Evolutionary conservation across 2,797 vertebrate genomes (phyloP).

Genomic region (Falco naumanni): DNA sequence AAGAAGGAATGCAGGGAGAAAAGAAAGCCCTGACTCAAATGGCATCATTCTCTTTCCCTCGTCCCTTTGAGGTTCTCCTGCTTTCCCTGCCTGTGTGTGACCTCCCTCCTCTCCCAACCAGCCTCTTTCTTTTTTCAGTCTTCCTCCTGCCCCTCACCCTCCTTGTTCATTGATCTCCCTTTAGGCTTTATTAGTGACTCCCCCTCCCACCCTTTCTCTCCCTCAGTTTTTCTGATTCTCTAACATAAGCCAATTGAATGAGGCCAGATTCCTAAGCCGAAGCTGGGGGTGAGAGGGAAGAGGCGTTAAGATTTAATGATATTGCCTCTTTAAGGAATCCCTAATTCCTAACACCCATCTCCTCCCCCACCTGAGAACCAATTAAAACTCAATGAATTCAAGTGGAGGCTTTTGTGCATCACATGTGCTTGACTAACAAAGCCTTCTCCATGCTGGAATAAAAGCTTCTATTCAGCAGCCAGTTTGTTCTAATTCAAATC

Average conservation of each 20-base stretch:
- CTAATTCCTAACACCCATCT: conserved; percentile 78
- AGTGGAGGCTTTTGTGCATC: conserved; percentile 84
- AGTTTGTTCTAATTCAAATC: conserved; percentile 80
- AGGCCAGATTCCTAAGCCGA: conserved; percentile 52
- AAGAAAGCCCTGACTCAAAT: conserved; percentile 24
- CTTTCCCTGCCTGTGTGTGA: conserved; percentile 28
- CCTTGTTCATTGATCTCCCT: conserved; percentile 42
- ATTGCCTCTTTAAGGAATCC: conserved; percentile 81
- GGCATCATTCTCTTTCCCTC: conserved; percentile 27
- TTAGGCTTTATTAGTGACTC: conserved; percentile 61
- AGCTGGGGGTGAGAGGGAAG: conserved; percentile 48
- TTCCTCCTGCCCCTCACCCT: conserved; percentile 43
- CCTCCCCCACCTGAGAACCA: conserved; percentile 86
- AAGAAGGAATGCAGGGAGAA: conserved; percentile 53
- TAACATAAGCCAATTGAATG: conserved; percentile 46
- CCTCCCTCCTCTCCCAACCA: conserved; percentile 44
- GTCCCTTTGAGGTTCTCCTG: conserved; percentile 58
- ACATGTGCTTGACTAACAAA: conserved; percentile 83
- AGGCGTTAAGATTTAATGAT: conserved; percentile 67
- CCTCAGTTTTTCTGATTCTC: conserved; percentile 58
- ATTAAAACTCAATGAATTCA: conserved; percentile 85
- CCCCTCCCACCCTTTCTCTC: conserved; percentile 61
- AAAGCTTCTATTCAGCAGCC: conserved; percentile 83
- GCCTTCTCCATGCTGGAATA: conserved; percentile 80
- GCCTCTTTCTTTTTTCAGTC: neutral